Evolutionary conservation across 2,888 invertebrate genomes (phyloP).

Genomic region (Coleophora deauratella): DNA sequence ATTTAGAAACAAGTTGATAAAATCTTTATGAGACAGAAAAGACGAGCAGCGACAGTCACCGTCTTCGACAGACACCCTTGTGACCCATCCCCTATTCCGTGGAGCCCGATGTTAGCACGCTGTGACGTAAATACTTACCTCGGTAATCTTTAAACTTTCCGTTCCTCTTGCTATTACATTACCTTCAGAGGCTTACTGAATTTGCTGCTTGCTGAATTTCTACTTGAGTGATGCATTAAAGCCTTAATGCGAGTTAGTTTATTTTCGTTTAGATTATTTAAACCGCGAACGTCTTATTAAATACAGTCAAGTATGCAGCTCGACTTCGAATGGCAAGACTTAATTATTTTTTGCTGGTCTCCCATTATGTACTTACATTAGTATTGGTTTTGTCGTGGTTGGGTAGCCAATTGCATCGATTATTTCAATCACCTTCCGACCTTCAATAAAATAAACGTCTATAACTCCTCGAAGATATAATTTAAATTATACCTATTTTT

Average conservation of each 20-base stretch:
- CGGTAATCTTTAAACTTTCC: constrained; percentile 51
- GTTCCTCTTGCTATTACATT: constrained; percentile 46
- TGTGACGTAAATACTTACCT: constrained; percentile 62
- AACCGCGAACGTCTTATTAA: no score
- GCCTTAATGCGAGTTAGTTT: no score
- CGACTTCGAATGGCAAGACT: no score
- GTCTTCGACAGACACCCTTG: constrained; percentile 43
- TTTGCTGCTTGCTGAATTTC: constrained; percentile 22
- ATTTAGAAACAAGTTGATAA: constrained; percentile 19
- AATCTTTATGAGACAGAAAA: constrained; percentile 46
- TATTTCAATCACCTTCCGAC: constrained; percentile 15
- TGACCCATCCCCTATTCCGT: constrained; percentile 45
- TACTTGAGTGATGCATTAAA: no score
- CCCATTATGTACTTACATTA: constrained; percentile 12
- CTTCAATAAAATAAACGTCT: constrained; percentile 14
- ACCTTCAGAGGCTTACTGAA: constrained; percentile 23
- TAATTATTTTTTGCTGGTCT: neutral
- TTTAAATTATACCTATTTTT: no score
- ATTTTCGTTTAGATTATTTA: no score
- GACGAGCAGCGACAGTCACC: constrained; percentile 35
- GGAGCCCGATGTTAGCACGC: constrained; percentile 51
- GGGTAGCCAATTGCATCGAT: constrained; percentile 35
- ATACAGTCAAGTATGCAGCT: no score
- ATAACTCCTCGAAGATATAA: constrained; percentile 23
- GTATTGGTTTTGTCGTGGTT: constrained; percentile 25